Evolutionary conservation across 2,113 vertebrate species (phyloP).

Genomic region (Galeopterus variegatus): DNA sequence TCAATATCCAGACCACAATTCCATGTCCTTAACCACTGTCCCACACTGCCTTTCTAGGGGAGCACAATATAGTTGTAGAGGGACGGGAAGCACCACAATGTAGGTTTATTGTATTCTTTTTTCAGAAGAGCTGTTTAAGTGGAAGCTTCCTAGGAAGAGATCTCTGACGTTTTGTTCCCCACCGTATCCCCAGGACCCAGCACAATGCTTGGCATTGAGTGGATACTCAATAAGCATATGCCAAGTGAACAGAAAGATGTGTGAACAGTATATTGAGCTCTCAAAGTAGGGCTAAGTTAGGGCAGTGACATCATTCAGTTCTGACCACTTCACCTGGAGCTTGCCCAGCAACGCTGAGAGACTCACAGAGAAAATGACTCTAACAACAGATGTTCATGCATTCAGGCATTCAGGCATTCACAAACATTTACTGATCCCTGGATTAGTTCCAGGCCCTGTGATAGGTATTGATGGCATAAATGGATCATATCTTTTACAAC

Average conservation of each 20-base stretch:
- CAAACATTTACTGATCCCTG: background rate
- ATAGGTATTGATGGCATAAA: background rate
- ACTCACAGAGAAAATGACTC: background rate
- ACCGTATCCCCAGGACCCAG: background rate
- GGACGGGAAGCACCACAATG: background rate
- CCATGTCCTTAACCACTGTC: background rate
- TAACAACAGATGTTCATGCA: background rate
- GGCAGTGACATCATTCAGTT: background rate
- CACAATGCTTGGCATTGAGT: background rate
- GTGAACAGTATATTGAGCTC: background rate
- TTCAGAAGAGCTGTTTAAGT: background rate
- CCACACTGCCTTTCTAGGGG: background rate
- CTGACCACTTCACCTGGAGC: background rate
- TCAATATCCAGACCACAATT: background rate
- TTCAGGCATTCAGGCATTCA: background rate
- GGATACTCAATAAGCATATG: no score
- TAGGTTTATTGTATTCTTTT: background rate
- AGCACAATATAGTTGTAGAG: background rate
- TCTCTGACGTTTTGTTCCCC: background rate
- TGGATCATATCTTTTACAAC: background rate
- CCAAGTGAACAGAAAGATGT: background rate
- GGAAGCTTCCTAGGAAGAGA: background rate
- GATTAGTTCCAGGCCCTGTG: background rate
- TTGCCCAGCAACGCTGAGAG: background rate
- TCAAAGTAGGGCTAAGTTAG: background rate